Base-by-base conservation (phyloP, 1,140 invertebrate species). In the Gonatopus flavifemur region DNA sequence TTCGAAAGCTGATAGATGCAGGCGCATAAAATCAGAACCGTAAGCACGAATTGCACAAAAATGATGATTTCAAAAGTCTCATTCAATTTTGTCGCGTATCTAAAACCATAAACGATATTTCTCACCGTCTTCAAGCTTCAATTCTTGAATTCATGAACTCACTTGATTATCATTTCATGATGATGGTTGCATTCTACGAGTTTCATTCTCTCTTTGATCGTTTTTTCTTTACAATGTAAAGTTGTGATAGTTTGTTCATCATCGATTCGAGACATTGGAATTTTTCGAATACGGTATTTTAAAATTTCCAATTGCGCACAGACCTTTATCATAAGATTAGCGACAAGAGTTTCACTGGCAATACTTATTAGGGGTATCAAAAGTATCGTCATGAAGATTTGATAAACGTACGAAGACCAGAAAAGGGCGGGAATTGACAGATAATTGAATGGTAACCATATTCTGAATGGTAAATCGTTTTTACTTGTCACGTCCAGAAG, bases 141-240 rank as follows among this genome's bases (percentile, higher is more conserved):
- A 21, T 41, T 16, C 38, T 31, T 45, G 8, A 42, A 19, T 13
- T 52, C 10, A 20, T 9, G 25, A 3, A 49, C 52, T 50, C 21
- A 70, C 67, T 59, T 38, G 47, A 59, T 63, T 8, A 68, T 60
- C 3, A 15, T 38, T 8, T 57, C 2, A 42, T 70, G 67, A 31
- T 62, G 55, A 21, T 30, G 13, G 3, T 64, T 43, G 25, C 55
- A 57, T 24, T 43, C 21, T 7, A 30, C 52, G 8, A 54, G n/a
- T n/a, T n/a, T n/a, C n/a, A n/a, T n/a, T n/a, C n/a, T n/a, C n/a
- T n/a, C n/a, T n/a, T n/a, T n/a, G n/a, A n/a, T n/a, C n/a, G n/a
- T n/a, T n/a, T n/a, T n/a, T n/a, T n/a, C n/a, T n/a, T n/a, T n/a
- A n/a, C n/a, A n/a, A n/a, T n/a, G n/a, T n/a, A n/a, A n/a, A n/a